Percentiles rank a stretch among this genome's conserved stretches.
phyloP scores from a whole-genome alignment of 2,113 vertebrate species.

The Gasterosteus nipponicus region DNA sequence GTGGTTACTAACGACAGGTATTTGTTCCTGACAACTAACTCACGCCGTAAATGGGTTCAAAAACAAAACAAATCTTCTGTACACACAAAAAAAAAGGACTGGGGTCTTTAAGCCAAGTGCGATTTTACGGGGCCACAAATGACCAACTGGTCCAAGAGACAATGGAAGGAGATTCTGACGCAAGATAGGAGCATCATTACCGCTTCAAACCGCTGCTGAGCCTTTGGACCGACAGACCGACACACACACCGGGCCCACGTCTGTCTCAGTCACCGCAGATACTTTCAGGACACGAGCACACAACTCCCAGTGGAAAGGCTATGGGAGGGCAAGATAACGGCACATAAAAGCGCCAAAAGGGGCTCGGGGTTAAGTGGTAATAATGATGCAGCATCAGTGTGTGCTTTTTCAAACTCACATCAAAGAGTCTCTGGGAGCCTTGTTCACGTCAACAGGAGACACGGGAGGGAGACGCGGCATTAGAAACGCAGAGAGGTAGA shows the following conservation, averaged over 20 bases:
- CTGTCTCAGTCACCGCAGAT: slow-evolving; percentile 15
- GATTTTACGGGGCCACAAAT: slow-evolving; percentile 30
- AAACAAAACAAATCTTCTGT: background rate
- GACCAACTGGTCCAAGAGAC: slow-evolving; percentile 10
- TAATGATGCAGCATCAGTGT: slow-evolving; percentile 64
- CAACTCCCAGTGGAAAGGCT: background rate
- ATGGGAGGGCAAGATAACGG: slow-evolving; percentile 67
- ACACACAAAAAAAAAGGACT: background rate
- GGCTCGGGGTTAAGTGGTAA: slow-evolving; percentile 75
- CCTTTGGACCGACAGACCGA: background rate
- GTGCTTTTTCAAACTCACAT: slow-evolving; percentile 61
- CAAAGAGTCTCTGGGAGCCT: slow-evolving; percentile 69
- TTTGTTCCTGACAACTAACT: background rate
- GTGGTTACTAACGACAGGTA: background rate
- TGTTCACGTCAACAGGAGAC: slow-evolving; percentile 74
- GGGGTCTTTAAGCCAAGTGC: background rate
- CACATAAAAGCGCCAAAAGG: slow-evolving; percentile 66
- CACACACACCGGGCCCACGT: background rate
- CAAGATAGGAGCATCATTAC: slow-evolving; percentile 20
- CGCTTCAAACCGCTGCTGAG: slow-evolving; percentile 7
- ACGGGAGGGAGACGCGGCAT: slow-evolving; percentile 49
- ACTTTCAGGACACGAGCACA: slow-evolving; percentile 34
- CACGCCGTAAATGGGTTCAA: background rate
- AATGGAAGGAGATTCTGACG: slow-evolving; percentile 16
- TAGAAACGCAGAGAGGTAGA: slow-evolving; percentile 47